A percentile compares a stretch with the other conserved stretches of the same genome.
phyloP scores from a whole-genome alignment of 1,140 invertebrate genomes.

The Macrobrachium nipponense region DNA sequence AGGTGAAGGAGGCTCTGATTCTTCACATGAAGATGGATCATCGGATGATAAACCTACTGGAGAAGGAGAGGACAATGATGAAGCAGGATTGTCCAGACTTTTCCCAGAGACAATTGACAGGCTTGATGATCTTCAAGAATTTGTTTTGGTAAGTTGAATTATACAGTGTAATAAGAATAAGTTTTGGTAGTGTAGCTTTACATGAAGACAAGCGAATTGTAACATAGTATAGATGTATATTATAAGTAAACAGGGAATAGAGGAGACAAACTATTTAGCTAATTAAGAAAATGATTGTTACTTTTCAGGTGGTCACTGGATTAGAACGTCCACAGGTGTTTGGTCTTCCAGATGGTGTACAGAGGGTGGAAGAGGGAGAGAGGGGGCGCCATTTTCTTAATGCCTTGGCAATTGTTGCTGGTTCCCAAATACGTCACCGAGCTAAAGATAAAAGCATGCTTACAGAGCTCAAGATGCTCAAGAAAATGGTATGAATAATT shows the following conservation, averaged over 20 bases:
- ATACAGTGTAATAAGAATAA: too few relatives aligned
- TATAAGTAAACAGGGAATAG: too few relatives aligned
- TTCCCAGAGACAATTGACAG: slow-evolving; percentile 52
- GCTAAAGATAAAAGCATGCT: slow-evolving; percentile 6
- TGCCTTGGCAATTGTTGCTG: slow-evolving; percentile 33
- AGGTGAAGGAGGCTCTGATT: neutral
- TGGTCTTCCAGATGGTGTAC: slow-evolving; percentile 42
- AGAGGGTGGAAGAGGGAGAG: slow-evolving; percentile 44
- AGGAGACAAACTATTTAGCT: too few relatives aligned
- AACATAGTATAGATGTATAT: too few relatives aligned
- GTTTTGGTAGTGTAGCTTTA: too few relatives aligned
- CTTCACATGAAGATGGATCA: neutral
- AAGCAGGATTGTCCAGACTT: slow-evolving; percentile 19
- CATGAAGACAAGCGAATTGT: too few relatives aligned
- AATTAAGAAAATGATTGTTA: neutral
- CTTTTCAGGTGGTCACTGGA: slow-evolving; percentile 16
- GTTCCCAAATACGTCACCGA: slow-evolving; percentile 33
- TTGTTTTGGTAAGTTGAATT: slow-evolving; percentile 33
- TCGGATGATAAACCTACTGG: neutral
- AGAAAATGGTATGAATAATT: slow-evolving; percentile 33
- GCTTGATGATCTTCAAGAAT: slow-evolving; percentile 49
- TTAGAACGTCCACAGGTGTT: slow-evolving; percentile 47
- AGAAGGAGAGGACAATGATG: slow-evolving; percentile 38
- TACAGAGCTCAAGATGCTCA: slow-evolving; percentile 13
- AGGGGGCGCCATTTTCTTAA: slow-evolving; percentile 35